Evolutionary conservation across 2,888 invertebrate genomes (phyloP).

Genomic region (Tupiocoris notatus): DNA sequence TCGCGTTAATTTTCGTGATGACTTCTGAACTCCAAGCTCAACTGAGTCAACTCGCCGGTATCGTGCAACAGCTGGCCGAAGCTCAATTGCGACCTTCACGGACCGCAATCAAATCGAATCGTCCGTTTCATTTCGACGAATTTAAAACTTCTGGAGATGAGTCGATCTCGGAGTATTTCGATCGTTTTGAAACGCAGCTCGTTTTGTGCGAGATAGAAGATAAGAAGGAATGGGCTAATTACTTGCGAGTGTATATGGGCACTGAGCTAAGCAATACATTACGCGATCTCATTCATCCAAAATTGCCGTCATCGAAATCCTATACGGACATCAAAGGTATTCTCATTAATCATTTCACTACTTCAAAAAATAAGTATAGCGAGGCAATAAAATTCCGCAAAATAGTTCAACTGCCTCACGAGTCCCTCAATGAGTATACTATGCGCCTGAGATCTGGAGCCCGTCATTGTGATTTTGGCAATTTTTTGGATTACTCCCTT

Average conservation of each 20-base stretch:
- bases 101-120: too few species aligned
- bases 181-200: slow-evolving; percentile 10
- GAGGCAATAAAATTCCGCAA: slow-evolving; percentile 13
- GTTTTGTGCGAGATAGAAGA: not conserved
- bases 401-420: not conserved
- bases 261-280: too few species aligned
- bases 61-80: too few species aligned
- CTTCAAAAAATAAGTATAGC: too few species aligned
- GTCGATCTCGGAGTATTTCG: slow-evolving; percentile 2
- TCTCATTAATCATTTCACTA: too few species aligned
- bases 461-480: slow-evolving; percentile 10
- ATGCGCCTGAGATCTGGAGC: slow-evolving; percentile 10
- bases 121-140: slow-evolving; percentile 16
- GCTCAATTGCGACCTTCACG: too few species aligned
- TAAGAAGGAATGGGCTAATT: not conserved
- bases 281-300: not conserved
- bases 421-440: not conserved
- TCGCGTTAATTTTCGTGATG: too few species aligned
- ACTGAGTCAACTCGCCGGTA: too few species aligned
- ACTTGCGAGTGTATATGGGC: slow-evolving; percentile 20
- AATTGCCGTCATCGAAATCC: too few species aligned
- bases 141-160: not conserved
- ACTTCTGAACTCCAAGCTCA: too few species aligned
- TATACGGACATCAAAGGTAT: slow-evolving; percentile 8
- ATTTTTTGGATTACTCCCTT: slow-evolving; percentile 26